Base-by-base conservation (phyloP, 2,888 invertebrate species). In the Polymixis flavicincta region DNA sequence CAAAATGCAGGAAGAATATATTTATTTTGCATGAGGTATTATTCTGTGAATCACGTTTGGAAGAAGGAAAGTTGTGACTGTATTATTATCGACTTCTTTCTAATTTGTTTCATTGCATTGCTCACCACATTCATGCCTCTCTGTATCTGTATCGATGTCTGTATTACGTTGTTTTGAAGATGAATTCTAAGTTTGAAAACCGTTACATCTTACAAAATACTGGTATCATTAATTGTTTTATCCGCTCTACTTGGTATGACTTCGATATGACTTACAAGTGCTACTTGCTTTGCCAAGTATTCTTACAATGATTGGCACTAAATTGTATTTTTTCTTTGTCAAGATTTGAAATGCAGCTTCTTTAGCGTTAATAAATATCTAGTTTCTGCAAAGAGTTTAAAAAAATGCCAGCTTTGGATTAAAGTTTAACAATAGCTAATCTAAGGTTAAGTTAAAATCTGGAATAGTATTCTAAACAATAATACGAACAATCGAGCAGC, bases 401-500 rank as follows among this genome's bases (percentile, higher is more conserved):
- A 22, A 32, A 64, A 50, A 45, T 55, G 28, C 37, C 9, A 37
- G 2, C 52, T 17, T 45, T 25, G 17, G 28, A 61, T 19, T 54
- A 25, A 28, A 54, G 14, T 13, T 48, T 50, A 55, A 32, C 19
- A 52, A 59, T 50, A 48, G 14, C 32, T 54, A 68, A 70, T 71
- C 28, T 73, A 57, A 71, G 55, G 67, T 68, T 64, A 68, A 2
- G 52, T 73, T 74, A 82, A 71, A 71, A 76, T 76, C 67, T 60
- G 77, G 1, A 57, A 42, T 70, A 64, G 28, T 50, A 72, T 76
- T 84, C 80, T 80, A 76, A 80, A 77, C 69, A 73, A 80, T 72
- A 73, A 76, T 63, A 63, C 64, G 76, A 73, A 71, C 71, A 84
- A 84, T 84, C 67, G 64, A 73, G 67, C 78, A 84, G 78, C 78